phyloP scores from a whole-genome alignment of 1,140 invertebrate genomes.

The Lordiphosa stackelbergi region DNA sequence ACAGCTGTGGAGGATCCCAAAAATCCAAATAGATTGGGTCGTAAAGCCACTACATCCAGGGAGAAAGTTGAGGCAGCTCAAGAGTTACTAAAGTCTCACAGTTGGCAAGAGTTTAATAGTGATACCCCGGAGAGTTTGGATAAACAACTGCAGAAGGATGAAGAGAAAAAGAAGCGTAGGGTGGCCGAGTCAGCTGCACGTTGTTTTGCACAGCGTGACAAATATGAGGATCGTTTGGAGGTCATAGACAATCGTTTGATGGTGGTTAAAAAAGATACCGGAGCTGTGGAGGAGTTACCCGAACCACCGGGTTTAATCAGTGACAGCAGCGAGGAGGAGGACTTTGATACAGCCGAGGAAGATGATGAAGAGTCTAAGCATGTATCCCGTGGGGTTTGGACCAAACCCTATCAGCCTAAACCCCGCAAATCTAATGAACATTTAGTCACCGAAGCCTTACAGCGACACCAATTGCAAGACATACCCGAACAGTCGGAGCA shows the following conservation, averaged over 20 bases:
- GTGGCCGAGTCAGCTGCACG: slow-evolving; percentile 36
- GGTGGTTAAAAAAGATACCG: slow-evolving; percentile 61
- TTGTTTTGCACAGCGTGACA: slow-evolving; percentile 53
- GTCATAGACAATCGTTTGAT: slow-evolving; percentile 58
- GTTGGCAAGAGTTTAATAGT: slow-evolving; percentile 21
- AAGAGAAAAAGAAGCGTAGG: slow-evolving; percentile 23
- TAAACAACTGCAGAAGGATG: slow-evolving; percentile 24
- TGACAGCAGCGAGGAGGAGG: slow-evolving; percentile 23
- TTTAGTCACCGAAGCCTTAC: slow-evolving; percentile 25
- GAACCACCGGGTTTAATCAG: slow-evolving; percentile 42
- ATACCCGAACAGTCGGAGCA: slow-evolving; percentile 2
- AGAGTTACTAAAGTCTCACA: slow-evolving; percentile 27
- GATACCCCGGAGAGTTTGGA: slow-evolving; percentile 41
- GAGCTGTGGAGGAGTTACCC: slow-evolving; percentile 48
- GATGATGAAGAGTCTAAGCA: slow-evolving; percentile 7
- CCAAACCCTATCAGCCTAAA: slow-evolving; percentile 36
- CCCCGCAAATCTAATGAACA: slow-evolving; percentile 35
- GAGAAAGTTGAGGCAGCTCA: slow-evolving; percentile 47
- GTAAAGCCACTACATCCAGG: not conserved
- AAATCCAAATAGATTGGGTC: not conserved
- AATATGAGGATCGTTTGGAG: slow-evolving; percentile 59
- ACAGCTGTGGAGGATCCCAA: slow-evolving; percentile 14
- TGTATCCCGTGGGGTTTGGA: slow-evolving; percentile 25
- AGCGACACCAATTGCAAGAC: not conserved
- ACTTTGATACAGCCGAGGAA: slow-evolving; percentile 55